phyloP scores from a whole-genome alignment of 2,888 invertebrate species.

The Crossocerus cetratus region DNA sequence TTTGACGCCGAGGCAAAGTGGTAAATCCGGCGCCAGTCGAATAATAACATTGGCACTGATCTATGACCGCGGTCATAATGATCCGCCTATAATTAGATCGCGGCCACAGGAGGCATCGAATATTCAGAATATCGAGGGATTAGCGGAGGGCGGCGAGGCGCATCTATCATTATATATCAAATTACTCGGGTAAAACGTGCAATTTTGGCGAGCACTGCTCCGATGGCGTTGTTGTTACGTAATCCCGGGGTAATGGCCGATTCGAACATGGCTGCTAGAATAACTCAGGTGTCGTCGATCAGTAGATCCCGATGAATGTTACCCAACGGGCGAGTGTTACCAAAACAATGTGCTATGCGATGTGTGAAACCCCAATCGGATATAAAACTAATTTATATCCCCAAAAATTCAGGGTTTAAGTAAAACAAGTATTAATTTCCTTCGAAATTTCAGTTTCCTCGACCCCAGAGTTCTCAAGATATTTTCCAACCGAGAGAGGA shows the following conservation, averaged over 20 bases:
- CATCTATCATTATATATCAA: conserved; percentile 15
- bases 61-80: conserved; percentile 10
- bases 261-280: too few relatives aligned
- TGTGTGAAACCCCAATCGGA: conserved; percentile 5
- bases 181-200: conserved; percentile 14
- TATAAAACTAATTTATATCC: too few relatives aligned
- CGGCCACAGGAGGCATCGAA: conserved; percentile 19
- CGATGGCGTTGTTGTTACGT: too few relatives aligned
- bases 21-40: conserved; percentile 21
- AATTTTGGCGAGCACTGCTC: not conserved
- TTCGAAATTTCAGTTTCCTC: too few relatives aligned
- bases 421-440: too few relatives aligned
- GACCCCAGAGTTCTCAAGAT: too few relatives aligned
- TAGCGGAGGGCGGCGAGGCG: conserved; percentile 14
- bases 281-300: too few relatives aligned
- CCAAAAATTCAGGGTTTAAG: too few relatives aligned
- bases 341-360: conserved; percentile 4
- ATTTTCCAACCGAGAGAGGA: too few relatives aligned
- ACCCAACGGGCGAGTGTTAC: too few relatives aligned
- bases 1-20: not conserved
- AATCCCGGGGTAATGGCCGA: too few relatives aligned
- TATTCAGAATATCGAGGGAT: conserved; percentile 18
- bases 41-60: conserved; percentile 34
- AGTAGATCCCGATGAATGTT: too few relatives aligned
- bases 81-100: conserved; percentile 29